Evolutionary conservation across 2,797 vertebrate genomes (phyloP).

Genomic region (Nasua narica): DNA sequence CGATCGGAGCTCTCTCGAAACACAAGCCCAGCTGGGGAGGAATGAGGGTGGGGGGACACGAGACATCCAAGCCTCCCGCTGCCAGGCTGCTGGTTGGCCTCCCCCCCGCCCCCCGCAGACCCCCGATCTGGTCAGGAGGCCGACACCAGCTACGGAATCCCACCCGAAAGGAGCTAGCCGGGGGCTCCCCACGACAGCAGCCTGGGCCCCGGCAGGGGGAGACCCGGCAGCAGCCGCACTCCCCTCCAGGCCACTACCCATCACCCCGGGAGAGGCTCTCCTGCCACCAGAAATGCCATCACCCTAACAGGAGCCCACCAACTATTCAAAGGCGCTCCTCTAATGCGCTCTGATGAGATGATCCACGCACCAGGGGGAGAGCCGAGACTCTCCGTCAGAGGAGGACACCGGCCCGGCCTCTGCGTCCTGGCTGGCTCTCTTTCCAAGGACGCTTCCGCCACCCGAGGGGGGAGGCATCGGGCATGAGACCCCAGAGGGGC

Average conservation of each 20-base stretch:
- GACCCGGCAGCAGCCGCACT: not conserved
- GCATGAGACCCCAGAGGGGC: not conserved
- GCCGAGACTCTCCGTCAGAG: not conserved
- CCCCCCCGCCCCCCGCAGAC: fast-evolving
- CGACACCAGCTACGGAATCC: not conserved
- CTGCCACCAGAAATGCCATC: constrained; percentile 45
- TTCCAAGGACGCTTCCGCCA: not conserved
- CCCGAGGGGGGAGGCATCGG: not conserved
- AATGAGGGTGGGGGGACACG: not conserved
- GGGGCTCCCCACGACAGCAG: not conserved
- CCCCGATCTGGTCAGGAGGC: not conserved
- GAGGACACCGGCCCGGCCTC: not conserved
- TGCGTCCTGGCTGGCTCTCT: not conserved
- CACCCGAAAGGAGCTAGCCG: not conserved
- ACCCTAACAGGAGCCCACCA: constrained; percentile 39
- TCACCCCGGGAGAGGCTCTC: constrained; percentile 10
- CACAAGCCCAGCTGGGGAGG: not conserved
- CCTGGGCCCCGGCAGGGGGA: constrained; percentile 1
- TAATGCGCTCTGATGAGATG: constrained; percentile 53
- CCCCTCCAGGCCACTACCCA: constrained; percentile 44
- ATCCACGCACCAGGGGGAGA: constrained; percentile 7
- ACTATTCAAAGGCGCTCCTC: constrained; percentile 61
- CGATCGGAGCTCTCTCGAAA: not conserved
- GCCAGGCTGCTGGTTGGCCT: not conserved
- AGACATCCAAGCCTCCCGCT: not conserved